These are phyloP conservation scores for Meiosimyza platycephala DNA, from an alignment of 2,888 invertebrate species.

Conservation along the genomic window DNA sequence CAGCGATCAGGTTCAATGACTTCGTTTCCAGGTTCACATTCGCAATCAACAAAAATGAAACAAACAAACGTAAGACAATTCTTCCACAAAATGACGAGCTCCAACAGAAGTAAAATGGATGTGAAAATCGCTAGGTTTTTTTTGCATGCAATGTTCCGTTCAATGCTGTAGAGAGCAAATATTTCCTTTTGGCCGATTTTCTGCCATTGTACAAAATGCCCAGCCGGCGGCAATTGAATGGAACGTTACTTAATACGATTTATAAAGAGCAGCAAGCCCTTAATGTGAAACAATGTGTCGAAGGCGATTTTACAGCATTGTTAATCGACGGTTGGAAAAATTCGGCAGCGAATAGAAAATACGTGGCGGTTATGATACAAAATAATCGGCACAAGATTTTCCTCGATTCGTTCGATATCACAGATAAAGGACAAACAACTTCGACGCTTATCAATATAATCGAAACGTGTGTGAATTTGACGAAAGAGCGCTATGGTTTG, in stretches of 20 bases:
- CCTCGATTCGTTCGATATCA: conserved; percentile 4
- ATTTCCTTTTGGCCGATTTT: background rate
- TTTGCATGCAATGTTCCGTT: no score
- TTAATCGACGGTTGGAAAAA: conserved; percentile 9
- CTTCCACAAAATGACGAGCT: no score
- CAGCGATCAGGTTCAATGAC: no score
- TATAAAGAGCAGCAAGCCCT: background rate
- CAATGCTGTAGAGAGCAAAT: no score
- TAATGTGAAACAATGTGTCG: no score
- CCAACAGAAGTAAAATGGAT: no score
- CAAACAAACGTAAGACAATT: no score
- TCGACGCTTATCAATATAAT: background rate
- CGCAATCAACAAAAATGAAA: no score
- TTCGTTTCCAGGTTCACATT: no score
- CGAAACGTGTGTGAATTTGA: conserved; percentile 2
- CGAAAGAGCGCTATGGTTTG: background rate
- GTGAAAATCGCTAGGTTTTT: no score
- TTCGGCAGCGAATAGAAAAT: conserved; percentile 8
- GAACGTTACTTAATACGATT: background rate
- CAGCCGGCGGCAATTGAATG: background rate
- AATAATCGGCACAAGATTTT: conserved; percentile 1
- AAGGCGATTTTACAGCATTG: conserved; percentile 11
- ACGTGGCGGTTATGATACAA: conserved; percentile 6
- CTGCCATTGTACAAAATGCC: background rate
- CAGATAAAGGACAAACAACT: background rate